These are phyloP conservation scores for Synanthedon vespiformis DNA, from an alignment of 2,888 invertebrate genomes.

Conservation along the genomic window DNA sequence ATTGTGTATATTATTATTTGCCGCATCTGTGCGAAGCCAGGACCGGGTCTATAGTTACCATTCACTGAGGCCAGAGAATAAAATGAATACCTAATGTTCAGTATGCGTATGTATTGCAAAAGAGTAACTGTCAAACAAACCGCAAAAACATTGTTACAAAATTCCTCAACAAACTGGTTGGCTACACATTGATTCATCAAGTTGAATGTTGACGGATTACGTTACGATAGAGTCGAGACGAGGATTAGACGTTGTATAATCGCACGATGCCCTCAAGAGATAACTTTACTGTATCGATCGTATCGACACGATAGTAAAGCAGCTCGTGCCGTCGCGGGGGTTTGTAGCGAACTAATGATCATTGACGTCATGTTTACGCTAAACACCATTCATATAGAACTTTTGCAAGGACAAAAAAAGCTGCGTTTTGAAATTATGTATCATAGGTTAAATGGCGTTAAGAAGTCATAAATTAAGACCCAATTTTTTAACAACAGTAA, in stretches of 20 bases:
- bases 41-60: too few relatives aligned
- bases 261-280: slow-evolving; percentile 30
- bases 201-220: slow-evolving; percentile 25
- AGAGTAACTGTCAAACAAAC: not conserved
- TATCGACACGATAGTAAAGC: not conserved
- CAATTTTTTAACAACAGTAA: too few relatives aligned
- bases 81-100: too few relatives aligned
- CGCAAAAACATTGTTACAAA: not conserved
- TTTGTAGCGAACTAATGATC: not conserved
- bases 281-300: not conserved
- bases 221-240: slow-evolving; percentile 26
- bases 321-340: not conserved
- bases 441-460: too few relatives aligned
- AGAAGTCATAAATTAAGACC: too few relatives aligned
- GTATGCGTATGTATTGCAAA: not conserved
- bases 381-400: too few relatives aligned
- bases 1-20: too few relatives aligned
- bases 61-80: too few relatives aligned
- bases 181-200: not conserved
- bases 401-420: too few relatives aligned
- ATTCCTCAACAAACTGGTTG: not conserved
- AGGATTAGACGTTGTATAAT: slow-evolving; percentile 32
- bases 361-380: too few relatives aligned
- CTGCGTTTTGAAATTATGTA: too few relatives aligned
- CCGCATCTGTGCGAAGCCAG: too few relatives aligned